Evolutionary conservation across 2,113 vertebrate species (phyloP), one percentile per base, ranked within the genome.

Genomic region (Forbesichthys agassizii): DNA sequence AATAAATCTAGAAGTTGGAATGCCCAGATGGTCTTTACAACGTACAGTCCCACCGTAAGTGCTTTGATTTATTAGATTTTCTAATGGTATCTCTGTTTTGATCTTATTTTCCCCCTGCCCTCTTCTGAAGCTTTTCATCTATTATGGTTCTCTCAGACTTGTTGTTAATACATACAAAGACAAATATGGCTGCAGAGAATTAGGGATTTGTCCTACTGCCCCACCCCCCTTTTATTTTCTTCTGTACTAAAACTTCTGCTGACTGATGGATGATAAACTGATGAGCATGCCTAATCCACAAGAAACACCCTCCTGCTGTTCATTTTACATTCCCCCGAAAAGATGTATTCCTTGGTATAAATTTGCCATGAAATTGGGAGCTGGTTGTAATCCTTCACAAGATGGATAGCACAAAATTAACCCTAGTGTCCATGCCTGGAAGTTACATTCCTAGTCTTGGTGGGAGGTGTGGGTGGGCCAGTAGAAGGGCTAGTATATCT

Each of bases 91-190:
- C 89, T 90, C 88, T 88, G 80, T 84, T 80, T 84, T 82, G 89
- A 90, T 91, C 84, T 88, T 87, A 86, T 83, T 88, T 90, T 92
- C 86, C 87, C 89, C 84, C 86, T 18, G 67, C 85, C 86, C 89
- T 89, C 86, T 72, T 89, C 85, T 82, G 68, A 84, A 88, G 90
- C 90, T 91, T 91, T 91, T 92, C 90, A 88, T 89, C 88, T 88
- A 85, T 90, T 90, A 88, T 88, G 84, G 60, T 88, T 83, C 88
- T 88, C 86, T 90, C 84, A 87, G 80, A 66, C 74, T 83, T 71
- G 83, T 88, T 86, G 81, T 91, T 92, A 91, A 92, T 93, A 89
- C 88, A 81, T 90, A 92, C 91, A 90, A 90, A 92, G 87, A 78
- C 85, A 86, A 74, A 84, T 86, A 84, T 71, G 86, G 85, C 88